phyloP scores from a whole-genome alignment of 2,113 vertebrate genomes.

The Semnornis frantzii region DNA sequence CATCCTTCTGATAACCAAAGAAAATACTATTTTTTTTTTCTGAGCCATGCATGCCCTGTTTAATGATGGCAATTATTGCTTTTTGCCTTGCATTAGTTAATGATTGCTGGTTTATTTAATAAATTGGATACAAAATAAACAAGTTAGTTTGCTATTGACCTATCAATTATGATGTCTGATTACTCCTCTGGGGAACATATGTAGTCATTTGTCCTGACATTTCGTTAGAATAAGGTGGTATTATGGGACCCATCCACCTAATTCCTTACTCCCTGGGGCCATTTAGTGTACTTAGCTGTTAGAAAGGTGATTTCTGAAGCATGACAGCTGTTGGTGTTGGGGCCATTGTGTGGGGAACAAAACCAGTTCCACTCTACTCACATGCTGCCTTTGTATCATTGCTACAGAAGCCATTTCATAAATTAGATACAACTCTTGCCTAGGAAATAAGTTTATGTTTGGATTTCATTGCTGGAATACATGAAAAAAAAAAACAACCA shows the following conservation, averaged over 20 bases:
- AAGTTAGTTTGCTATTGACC: slow-evolving; percentile 51
- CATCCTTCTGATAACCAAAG: background rate
- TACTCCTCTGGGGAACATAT: slow-evolving; percentile 54
- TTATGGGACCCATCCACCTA: slow-evolving; percentile 63
- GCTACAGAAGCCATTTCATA: slow-evolving; percentile 62
- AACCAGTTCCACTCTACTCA: slow-evolving; percentile 45
- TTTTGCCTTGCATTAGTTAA: slow-evolving; percentile 6
- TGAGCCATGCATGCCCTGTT: background rate
- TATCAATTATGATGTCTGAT: slow-evolving; percentile 41
- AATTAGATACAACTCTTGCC: slow-evolving; percentile 58
- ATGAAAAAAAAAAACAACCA: background rate
- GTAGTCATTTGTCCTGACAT: slow-evolving; percentile 58
- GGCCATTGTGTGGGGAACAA: slow-evolving; percentile 72
- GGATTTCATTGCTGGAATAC: background rate
- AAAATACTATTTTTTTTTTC: background rate
- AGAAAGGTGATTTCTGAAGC: slow-evolving; percentile 77
- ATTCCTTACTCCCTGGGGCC: slow-evolving; percentile 67
- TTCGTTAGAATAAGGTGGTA: slow-evolving; percentile 54
- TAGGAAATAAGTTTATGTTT: slow-evolving; percentile 40
- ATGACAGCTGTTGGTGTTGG: slow-evolving; percentile 74
- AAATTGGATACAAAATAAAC: slow-evolving; percentile 54
- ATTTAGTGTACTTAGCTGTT: slow-evolving; percentile 57
- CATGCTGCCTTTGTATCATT: slow-evolving; percentile 48
- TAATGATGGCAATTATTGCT: background rate
- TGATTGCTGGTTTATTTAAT: slow-evolving; percentile 64